phyloP scores from a whole-genome alignment of 1,140 invertebrate genomes.

The Venustaconcha ellipsiformis region DNA sequence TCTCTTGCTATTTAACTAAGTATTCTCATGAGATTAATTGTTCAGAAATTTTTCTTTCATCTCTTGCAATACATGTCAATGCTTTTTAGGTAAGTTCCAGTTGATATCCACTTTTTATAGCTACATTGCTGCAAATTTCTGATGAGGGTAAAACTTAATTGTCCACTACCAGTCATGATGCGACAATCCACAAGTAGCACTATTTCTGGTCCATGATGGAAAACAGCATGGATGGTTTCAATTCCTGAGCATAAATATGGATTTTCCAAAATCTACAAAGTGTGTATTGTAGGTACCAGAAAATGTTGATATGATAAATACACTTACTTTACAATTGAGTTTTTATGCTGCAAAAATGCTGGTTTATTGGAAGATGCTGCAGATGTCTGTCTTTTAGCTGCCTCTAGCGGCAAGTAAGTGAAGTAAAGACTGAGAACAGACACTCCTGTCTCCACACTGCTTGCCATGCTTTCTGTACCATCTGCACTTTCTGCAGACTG shows the following conservation, averaged over 20 bases:
- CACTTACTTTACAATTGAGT: slow-evolving; percentile 38
- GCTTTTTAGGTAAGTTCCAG: too few relatives aligned
- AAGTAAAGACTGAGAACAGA: slow-evolving; percentile 53
- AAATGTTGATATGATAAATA: neutral
- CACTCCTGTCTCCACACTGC: slow-evolving; percentile 37
- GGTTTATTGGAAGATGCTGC: slow-evolving; percentile 13
- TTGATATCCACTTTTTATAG: too few relatives aligned
- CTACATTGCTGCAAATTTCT: too few relatives aligned
- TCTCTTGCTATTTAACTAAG: too few relatives aligned
- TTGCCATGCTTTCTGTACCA: slow-evolving; percentile 12
- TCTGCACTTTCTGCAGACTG: slow-evolving; percentile 5
- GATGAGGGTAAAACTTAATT: too few relatives aligned
- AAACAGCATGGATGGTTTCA: neutral
- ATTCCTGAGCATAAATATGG: neutral
- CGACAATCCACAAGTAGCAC: too few relatives aligned
- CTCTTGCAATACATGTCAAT: too few relatives aligned
- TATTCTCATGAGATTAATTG: too few relatives aligned
- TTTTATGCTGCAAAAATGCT: slow-evolving; percentile 39
- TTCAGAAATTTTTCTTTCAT: too few relatives aligned
- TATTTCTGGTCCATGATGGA: neutral
- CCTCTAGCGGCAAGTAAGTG: slow-evolving; percentile 23
- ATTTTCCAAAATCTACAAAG: neutral
- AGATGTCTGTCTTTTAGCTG: slow-evolving; percentile 8
- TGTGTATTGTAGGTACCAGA: too few relatives aligned
- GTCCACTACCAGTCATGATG: too few relatives aligned